Percentiles rank a stretch among this genome's conserved stretches.
Evolutionary conservation across 2,797 vertebrate genomes (phyloP).

Genomic region (Sebastes goodei): DNA sequence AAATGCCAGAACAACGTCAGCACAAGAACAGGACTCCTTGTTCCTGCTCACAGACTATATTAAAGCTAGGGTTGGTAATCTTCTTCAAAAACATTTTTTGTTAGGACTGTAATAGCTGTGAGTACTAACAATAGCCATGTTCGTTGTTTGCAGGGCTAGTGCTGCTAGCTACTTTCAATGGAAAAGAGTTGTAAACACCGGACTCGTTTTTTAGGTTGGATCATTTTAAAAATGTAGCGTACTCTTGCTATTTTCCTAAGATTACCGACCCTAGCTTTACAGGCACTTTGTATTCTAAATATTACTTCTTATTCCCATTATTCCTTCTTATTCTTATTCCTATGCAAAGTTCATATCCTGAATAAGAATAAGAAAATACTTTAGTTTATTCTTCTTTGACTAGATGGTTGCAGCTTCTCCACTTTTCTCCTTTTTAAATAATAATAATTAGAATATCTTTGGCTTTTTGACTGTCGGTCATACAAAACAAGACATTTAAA

Average conservation of each 20-base stretch:
- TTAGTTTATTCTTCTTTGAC: not conserved
- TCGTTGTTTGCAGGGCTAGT: no score
- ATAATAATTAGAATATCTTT: not conserved
- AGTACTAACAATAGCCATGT: no score
- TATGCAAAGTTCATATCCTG: not conserved
- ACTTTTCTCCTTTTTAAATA: not conserved
- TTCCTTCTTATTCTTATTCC: not conserved
- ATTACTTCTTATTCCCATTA: not conserved
- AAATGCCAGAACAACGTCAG: constrained; percentile 16
- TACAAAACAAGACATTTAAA: not conserved
- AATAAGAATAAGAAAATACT: not conserved
- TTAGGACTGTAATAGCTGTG: no score
- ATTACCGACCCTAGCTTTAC: no score
- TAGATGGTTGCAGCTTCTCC: not conserved
- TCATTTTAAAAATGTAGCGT: no score
- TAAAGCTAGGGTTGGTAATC: not conserved
- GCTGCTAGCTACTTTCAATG: not conserved
- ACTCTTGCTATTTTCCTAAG: no score
- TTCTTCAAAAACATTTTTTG: not conserved
- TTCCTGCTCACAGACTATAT: not conserved
- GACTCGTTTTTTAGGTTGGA: no score
- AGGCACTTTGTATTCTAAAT: not conserved
- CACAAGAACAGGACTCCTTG: not conserved
- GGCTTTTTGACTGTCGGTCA: not conserved
- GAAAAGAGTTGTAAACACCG: not conserved